These are phyloP conservation scores for Actinemys pallida DNA, from an alignment of 2,113 vertebrate species.

Conservation along the genomic window DNA sequence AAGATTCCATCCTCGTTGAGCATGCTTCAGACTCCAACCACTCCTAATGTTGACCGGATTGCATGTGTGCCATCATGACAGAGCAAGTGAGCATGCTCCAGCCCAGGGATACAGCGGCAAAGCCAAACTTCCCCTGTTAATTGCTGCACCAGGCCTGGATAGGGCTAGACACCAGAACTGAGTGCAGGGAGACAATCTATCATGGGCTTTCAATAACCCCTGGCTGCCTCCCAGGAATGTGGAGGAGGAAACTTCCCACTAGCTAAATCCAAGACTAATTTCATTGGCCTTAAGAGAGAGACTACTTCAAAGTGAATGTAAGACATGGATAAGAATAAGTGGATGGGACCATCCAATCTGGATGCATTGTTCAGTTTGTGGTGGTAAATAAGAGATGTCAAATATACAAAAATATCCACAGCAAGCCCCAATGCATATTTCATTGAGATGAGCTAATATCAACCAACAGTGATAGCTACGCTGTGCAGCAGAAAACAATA, in stretches of 20 bases:
- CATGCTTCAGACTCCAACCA: neutral
- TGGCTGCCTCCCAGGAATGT: neutral
- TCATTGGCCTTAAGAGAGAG: neutral
- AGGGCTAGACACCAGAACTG: neutral
- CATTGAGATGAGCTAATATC: neutral
- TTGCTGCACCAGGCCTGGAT: neutral
- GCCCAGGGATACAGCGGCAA: neutral
- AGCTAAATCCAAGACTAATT: neutral
- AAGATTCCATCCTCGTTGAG: neutral
- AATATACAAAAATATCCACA: neutral
- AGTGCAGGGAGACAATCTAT: neutral
- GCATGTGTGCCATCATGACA: neutral
- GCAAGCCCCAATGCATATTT: neutral
- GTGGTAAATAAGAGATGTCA: neutral
- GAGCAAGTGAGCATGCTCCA: neutral
- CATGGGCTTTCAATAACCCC: neutral
- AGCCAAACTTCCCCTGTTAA: neutral
- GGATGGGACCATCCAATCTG: neutral
- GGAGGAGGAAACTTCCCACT: neutral
- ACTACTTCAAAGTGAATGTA: neutral
- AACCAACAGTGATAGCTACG: neutral
- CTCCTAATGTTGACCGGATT: neutral
- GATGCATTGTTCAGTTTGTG: neutral
- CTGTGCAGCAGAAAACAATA: neutral
- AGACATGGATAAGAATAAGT: constrained; percentile 7